A percentile compares a stretch with the other conserved stretches of the same genome.
Evolutionary conservation across 2,888 invertebrate genomes (phyloP).

Genomic region (Synergus laeviventris): DNA sequence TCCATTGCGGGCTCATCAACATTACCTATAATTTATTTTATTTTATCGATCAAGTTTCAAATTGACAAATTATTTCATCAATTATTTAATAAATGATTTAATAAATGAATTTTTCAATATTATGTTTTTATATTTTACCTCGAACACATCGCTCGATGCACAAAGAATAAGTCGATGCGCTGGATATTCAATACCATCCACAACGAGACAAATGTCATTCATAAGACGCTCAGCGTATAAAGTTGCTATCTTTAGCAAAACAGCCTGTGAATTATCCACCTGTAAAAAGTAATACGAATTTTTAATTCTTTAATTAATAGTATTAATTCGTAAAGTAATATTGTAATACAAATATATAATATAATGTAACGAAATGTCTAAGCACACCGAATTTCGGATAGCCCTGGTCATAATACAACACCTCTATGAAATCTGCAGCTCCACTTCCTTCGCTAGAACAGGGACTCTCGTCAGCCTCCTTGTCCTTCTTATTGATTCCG

Average conservation of each 20-base stretch:
- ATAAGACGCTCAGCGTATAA: constrained; percentile 91
- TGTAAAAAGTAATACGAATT: constrained; percentile 70
- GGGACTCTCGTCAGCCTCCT: constrained; percentile 49
- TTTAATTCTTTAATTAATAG: constrained; percentile 20
- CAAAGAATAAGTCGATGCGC: constrained; percentile 94
- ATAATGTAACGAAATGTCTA: too few species aligned
- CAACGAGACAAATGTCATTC: constrained; percentile 92
- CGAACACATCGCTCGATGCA: constrained; percentile 96
- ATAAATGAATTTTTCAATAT: neutral
- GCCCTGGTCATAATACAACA: constrained; percentile 39
- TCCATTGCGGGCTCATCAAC: constrained; percentile 96
- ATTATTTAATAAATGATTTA: too few species aligned
- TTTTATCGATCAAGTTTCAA: constrained; percentile 18
- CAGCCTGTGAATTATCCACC: constrained; percentile 91
- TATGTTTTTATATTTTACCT: constrained; percentile 78
- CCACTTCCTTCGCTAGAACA: constrained; percentile 53
- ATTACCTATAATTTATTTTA: constrained; percentile 76
- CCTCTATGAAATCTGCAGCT: constrained; percentile 66
- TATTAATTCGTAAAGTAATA: neutral
- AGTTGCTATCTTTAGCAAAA: constrained; percentile 88
- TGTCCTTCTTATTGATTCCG: constrained; percentile 48
- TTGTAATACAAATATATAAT: too few species aligned
- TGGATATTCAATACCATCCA: constrained; percentile 88
- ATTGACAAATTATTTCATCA: too few species aligned
- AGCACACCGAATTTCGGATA: too few species aligned